Conservation (phyloP, 2,797 vertebrate species). For the Gadopsis marmoratus region DNA sequence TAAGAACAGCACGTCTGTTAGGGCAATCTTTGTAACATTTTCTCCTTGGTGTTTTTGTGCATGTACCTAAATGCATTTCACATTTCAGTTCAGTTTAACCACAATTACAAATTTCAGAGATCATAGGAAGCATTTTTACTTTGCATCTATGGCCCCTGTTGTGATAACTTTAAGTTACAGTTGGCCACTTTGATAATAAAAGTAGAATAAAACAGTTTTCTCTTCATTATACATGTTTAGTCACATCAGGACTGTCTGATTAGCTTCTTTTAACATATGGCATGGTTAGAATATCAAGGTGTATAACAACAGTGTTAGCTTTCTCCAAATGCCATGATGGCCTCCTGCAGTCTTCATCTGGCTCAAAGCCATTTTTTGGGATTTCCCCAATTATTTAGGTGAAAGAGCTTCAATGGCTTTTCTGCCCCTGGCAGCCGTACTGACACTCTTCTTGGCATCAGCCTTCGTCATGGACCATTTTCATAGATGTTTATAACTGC, state of each 20-base stretch:
- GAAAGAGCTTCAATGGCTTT: conserved; percentile 30
- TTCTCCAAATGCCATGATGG: not conserved
- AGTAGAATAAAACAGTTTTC: not conserved
- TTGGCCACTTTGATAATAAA: not conserved
- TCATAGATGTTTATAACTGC: conserved; percentile 38
- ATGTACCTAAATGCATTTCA: conserved; percentile 3
- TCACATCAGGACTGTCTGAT: not conserved
- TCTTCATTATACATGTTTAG: not conserved
- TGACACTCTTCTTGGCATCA: conserved; percentile 45
- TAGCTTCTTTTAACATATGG: not conserved
- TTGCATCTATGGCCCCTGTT: not conserved
- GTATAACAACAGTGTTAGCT: conserved; percentile 2
- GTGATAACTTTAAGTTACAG: not conserved
- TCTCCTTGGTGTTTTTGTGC: not conserved
- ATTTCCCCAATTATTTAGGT: conserved; percentile 55
- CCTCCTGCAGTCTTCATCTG: conserved; percentile 17
- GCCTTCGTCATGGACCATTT: conserved; percentile 23
- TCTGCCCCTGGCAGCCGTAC: conserved; percentile 29
- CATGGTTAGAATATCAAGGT: not conserved
- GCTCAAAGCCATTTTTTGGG: conserved; percentile 34
- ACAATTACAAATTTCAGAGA: not conserved
- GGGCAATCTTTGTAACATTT: not conserved
- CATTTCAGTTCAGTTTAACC: not conserved
- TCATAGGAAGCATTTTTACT: not conserved
- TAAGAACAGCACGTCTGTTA: not conserved